Evolutionary conservation across 2,113 vertebrate genomes (phyloP).

Genomic region (Xiphorhynchus elegans): DNA sequence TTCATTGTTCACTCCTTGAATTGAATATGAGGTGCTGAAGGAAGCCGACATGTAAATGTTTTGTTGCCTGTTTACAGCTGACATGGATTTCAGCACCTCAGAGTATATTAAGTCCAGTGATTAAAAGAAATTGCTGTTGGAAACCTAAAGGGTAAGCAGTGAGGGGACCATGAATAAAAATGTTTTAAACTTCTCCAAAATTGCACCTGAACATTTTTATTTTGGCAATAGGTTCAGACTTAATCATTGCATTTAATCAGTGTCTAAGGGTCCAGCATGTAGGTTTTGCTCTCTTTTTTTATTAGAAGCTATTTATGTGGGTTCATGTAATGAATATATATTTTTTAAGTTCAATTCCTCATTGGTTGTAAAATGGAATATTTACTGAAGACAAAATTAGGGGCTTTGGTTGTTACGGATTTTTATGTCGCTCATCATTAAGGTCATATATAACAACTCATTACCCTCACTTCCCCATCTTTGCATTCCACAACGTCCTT

Average conservation of each 20-base stretch:
- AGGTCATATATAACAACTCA: neutral
- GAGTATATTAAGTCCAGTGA: neutral
- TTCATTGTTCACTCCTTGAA: conserved; percentile 54
- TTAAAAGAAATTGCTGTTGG: conserved; percentile 42
- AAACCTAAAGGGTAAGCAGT: conserved; percentile 1
- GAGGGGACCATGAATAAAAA: neutral
- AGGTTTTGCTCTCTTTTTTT: neutral
- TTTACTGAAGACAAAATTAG: neutral
- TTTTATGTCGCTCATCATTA: neutral
- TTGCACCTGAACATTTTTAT: neutral
- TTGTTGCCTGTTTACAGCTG: conserved; percentile 20
- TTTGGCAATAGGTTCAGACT: neutral
- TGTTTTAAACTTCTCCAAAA: neutral
- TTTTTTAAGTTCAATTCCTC: neutral
- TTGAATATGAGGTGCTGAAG: neutral
- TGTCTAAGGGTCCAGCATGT: neutral
- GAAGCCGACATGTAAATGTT: conserved; percentile 42
- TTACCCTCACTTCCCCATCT: neutral
- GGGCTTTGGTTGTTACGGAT: neutral
- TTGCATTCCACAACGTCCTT: neutral
- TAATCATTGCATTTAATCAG: neutral
- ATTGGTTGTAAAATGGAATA: neutral
- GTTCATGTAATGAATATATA: neutral
- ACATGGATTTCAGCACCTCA: neutral
- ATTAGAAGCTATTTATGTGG: neutral